A percentile compares a stretch with the other conserved stretches of the same genome.
These are phyloP conservation scores for Parazoanthus swiftii DNA, from an alignment of 92 coral and sea anemone genomes.

Conservation along the genomic window DNA sequence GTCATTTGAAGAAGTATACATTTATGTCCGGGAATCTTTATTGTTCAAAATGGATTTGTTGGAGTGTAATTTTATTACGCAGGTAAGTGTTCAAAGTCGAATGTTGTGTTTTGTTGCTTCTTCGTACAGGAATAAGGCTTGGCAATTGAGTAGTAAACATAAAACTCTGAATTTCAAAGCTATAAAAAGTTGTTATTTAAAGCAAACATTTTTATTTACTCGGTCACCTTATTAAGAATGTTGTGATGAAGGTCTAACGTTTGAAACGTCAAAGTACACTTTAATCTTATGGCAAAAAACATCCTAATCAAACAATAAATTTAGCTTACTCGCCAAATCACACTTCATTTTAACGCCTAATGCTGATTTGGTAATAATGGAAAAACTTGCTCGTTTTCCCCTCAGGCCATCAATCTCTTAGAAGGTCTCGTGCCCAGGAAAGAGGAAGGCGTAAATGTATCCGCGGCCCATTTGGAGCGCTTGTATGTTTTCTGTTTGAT, in stretches of 20 bases:
- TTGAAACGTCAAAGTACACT: too few species aligned
- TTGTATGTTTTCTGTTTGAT: conserved; percentile 75
- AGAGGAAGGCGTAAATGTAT: conserved; percentile 70
- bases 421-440: conserved; percentile 79
- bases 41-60: conserved; percentile 82
- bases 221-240: too few species aligned
- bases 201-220: too few species aligned
- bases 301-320: too few species aligned
- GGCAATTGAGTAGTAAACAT: not conserved
- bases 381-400: not conserved
- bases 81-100: conserved; percentile 46
- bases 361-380: not conserved
- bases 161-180: too few species aligned
- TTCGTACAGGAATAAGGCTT: not conserved
- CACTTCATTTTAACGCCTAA: too few species aligned
- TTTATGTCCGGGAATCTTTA: conserved; percentile 63
- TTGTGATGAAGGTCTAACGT: too few species aligned
- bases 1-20: conserved; percentile 73
- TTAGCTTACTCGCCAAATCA: not conserved
- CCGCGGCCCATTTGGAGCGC: conserved; percentile 72
- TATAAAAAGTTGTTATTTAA: too few species aligned
- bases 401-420: conserved; percentile 69
- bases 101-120: not conserved
- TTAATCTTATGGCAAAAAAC: too few species aligned
- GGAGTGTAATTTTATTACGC: conserved; percentile 83